phyloP scores from a whole-genome alignment of 2,113 vertebrate species.

The Camarhynchus parvulus region DNA sequence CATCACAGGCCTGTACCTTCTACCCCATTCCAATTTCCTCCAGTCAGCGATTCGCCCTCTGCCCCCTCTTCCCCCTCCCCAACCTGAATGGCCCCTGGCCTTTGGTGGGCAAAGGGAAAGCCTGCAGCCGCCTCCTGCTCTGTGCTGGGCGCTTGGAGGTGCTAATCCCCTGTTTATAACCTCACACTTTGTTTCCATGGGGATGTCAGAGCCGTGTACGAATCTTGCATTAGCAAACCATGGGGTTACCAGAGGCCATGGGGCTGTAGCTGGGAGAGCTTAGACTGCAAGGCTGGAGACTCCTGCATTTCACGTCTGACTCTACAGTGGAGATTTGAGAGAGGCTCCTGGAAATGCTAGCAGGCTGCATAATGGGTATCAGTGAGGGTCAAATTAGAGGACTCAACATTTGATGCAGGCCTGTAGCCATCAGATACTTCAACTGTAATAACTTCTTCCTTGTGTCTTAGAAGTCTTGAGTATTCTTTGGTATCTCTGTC shows the following conservation, averaged over 20 bases:
- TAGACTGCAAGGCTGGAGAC: not conserved
- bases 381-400: not conserved
- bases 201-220: slow-evolving; percentile 60
- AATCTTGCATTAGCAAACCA: slow-evolving; percentile 50
- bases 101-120: not conserved
- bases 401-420: not conserved
- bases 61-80: not conserved
- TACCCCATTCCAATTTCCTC: not conserved
- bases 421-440: not conserved
- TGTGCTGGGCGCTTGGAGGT: slow-evolving; percentile 48
- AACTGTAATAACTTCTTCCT: not conserved
- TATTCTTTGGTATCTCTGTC: not conserved
- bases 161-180: slow-evolving; percentile 74
- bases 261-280: slow-evolving; percentile 49
- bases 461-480: not conserved
- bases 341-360: not conserved
- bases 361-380: not conserved
- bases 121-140: not conserved
- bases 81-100: not conserved
- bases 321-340: not conserved
- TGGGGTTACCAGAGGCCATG: slow-evolving; percentile 72
- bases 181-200: slow-evolving; percentile 73
- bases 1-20: not conserved
- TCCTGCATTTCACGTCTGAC: slow-evolving; percentile 13
- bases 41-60: accelerated